Evolutionary conservation across 92 coral and sea anemone species (phyloP), one percentile per base, ranked within the genome.

Genomic region (Meandrina meandrites): DNA sequence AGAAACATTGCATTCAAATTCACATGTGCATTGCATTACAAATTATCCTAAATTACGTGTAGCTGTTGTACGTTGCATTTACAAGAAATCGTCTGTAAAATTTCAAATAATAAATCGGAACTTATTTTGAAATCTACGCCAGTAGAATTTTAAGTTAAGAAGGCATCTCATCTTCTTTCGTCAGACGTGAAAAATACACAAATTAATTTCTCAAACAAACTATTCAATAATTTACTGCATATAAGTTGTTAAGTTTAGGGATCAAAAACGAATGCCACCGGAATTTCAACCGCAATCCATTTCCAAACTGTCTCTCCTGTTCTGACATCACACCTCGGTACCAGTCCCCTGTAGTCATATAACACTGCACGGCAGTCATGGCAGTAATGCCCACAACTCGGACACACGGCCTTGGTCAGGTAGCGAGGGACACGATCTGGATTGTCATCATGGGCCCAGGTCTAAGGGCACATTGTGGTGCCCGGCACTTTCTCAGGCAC

Each of bases 331-430:
- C 90, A 87, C 8, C 70, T 51, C 86, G 57, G 81, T 5, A 62
- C 72, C 80, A 81, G 86, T 16, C 84, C 32, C 18, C 57, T 80
- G 58, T 87, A 86, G 14, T 66, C 56, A 40, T 53, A 80, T 21
- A 36, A 9, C 27, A 87, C 90, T 70, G 90, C 79, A 51, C 64
- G 90, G 56, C 90, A 87, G 30, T 31, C 79, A 51, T 50, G 90
- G 56, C 90, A 87, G 30, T 31, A 80, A 56, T 69, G 85, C 28
- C 32, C 48, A 83, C 90, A 87, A 83, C 66, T 58, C 51, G 85
- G 86, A 70, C 90, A 87, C 30, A 71, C 86, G 15, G 90, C 90
- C 40, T 87, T 80, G 51, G 90, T 53, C 36, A 87, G 76, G 53
- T 37, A 76, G 42, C 90, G 90, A 16, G 90, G 90, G 53, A 80